A percentile compares a stretch with the other conserved stretches of the same genome.
These are phyloP conservation scores for Myotis findleyi DNA, from an alignment of 2,797 vertebrate species.

Conservation along the genomic window DNA sequence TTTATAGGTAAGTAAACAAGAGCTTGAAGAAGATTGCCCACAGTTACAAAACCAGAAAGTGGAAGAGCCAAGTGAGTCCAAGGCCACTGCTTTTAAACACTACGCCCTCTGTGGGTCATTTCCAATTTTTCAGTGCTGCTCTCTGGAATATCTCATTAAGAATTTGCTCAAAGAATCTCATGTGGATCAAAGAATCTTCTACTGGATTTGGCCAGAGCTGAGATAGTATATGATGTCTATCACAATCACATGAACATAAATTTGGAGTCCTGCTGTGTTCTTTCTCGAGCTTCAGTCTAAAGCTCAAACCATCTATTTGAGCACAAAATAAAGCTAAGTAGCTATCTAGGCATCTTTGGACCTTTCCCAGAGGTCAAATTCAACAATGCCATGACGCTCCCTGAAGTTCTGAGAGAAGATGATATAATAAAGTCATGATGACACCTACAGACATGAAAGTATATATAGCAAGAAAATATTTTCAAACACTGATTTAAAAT, in stretches of 20 bases:
- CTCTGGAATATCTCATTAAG: background rate
- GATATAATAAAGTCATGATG: background rate
- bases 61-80: background rate
- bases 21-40: background rate
- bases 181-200: background rate
- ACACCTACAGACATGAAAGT: background rate
- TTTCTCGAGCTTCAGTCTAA: slow-evolving; percentile 41
- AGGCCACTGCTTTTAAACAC: background rate
- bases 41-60: background rate
- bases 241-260: slow-evolving; percentile 1
- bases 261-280: background rate
- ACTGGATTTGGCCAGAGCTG: background rate
- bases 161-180: slow-evolving; percentile 8
- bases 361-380: slow-evolving; percentile 43
- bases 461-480: background rate
- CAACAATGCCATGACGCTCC: background rate
- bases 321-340: background rate
- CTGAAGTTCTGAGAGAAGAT: slow-evolving; percentile 5
- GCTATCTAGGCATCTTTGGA: background rate
- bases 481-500: slow-evolving; percentile 16
- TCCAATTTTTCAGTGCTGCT: background rate
- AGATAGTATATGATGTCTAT: background rate
- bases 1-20: background rate
- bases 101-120: background rate
- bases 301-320: background rate